phyloP scores from a whole-genome alignment of 2,888 invertebrate genomes.

The Syritta pipiens region DNA sequence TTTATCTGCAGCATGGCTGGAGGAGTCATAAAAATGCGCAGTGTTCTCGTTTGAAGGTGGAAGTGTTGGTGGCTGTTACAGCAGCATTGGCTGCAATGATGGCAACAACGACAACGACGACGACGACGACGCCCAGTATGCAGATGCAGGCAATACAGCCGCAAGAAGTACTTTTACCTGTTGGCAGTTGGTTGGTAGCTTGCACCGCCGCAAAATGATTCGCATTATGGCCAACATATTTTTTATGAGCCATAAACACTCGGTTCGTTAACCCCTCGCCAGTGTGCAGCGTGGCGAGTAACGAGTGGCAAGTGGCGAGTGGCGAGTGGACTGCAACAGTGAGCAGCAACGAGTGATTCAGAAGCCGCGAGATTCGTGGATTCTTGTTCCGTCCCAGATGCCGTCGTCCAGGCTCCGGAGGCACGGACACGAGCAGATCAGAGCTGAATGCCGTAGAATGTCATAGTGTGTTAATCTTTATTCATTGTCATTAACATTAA shows the following conservation, averaged over 20 bases:
- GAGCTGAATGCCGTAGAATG: conserved; percentile 1
- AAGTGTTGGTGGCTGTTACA: conserved; percentile 17
- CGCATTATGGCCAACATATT: conserved; percentile 62
- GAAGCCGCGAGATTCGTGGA: conserved; percentile 18
- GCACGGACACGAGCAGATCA: background rate
- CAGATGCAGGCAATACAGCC: conserved; percentile 52
- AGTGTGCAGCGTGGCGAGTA: no score
- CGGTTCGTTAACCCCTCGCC: conserved; percentile 52
- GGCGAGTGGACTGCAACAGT: conserved; percentile 22
- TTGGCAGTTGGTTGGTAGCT: conserved; percentile 34
- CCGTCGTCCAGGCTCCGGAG: background rate
- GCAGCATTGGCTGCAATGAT: background rate
- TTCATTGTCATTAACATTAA: conserved; percentile 57
- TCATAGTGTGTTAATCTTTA: conserved; percentile 27
- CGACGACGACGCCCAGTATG: conserved; percentile 44
- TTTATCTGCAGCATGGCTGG: conserved; percentile 53
- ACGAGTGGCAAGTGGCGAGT: background rate
- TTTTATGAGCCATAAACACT: conserved; percentile 58
- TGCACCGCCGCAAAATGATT: conserved; percentile 44
- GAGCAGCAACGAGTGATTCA: conserved; percentile 27
- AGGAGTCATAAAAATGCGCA: conserved; percentile 54
- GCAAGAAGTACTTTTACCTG: conserved; percentile 60
- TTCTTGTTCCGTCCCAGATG: conserved; percentile 10
- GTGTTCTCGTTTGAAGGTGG: conserved; percentile 53
- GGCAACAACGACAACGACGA: conserved; percentile 9